A percentile compares a stretch with the other conserved stretches of the same genome.
phyloP scores from a whole-genome alignment of 2,113 vertebrate species.

The Cyanocitta stelleri region DNA sequence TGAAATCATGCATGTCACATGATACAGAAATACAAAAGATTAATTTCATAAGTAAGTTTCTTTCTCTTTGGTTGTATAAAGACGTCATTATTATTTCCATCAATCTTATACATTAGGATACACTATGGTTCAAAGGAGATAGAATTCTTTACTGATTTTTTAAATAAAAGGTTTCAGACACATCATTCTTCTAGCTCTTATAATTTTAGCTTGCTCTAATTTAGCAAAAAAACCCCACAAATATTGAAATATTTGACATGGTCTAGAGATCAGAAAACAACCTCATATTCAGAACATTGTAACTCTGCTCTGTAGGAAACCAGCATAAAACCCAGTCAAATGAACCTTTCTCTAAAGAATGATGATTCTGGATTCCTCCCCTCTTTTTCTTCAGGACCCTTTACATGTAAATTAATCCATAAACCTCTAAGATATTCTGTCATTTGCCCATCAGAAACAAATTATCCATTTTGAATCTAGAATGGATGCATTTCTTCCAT shows the following conservation, averaged over 20 bases:
- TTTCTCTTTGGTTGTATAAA: background rate
- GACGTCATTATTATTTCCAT: background rate
- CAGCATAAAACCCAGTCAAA: background rate
- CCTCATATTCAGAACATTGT: background rate
- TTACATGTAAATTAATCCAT: background rate
- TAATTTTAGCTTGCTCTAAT: background rate
- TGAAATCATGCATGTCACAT: background rate
- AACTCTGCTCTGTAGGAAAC: background rate
- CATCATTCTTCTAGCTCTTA: background rate
- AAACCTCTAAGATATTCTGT: background rate
- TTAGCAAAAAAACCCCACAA: background rate
- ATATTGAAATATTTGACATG: background rate
- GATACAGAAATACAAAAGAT: background rate
- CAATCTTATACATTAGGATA: background rate
- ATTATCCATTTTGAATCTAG: background rate
- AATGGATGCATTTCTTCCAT: background rate
- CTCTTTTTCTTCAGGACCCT: background rate
- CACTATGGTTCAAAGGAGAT: background rate
- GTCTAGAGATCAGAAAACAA: background rate
- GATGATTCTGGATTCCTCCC: background rate
- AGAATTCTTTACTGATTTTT: background rate
- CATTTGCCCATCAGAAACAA: background rate
- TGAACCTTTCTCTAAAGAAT: background rate
- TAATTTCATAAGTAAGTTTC: background rate
- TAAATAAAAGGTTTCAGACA: background rate